Base-by-base conservation (phyloP, 2,888 invertebrate genomes). In the Balanococcus diminutus region DNA sequence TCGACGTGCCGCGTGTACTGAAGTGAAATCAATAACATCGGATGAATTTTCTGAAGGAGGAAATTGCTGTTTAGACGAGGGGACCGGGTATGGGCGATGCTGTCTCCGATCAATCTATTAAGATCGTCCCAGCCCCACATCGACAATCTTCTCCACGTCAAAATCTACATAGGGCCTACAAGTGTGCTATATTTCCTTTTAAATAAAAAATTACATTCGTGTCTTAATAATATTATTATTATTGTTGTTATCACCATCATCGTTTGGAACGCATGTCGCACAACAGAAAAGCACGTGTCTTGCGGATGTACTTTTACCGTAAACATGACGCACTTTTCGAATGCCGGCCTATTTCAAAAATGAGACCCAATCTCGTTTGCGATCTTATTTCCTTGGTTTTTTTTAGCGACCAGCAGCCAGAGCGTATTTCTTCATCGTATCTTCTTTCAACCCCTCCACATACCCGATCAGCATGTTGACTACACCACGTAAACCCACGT, bases 21-120 rank as follows among this genome's bases (percentile, higher is more conserved):
- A 79, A 36, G 75, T 36, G 75, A 79, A 79, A 79, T 79, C 75
- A 79, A 79, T 79, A 79, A 79, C 32, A 14, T 79, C 32, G 16
- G 36, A 79, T 79, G 75, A 79, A 36, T 16, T 72, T 72, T 25
- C n/a, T 32, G 72, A 79, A 79, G 36, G 75, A 79, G 75, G 75
- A 79, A 79, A 79, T 79, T 79, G 75, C 36, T 79, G n/a, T 72
- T 72, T 32, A 11, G 16, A 32, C 16, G 56, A 56, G 22, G 56
- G 56, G 11, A 42, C 19, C 2, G 19, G 4, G 28, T 16, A 31
- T 16, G 16, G 11, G 28, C 28, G 16, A 14, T 31, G 28, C 14
- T 67, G 28, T 25, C 28, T 67, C 67, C 67, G 28, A 67, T 67
- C 67, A 67, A 67, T 67, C 67, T 67, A 31, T 2, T 14, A 67